A percentile compares a stretch with the other conserved stretches of the same genome.
phyloP scores from a whole-genome alignment of 1,140 invertebrate species.

The Anoplophora glabripennis region DNA sequence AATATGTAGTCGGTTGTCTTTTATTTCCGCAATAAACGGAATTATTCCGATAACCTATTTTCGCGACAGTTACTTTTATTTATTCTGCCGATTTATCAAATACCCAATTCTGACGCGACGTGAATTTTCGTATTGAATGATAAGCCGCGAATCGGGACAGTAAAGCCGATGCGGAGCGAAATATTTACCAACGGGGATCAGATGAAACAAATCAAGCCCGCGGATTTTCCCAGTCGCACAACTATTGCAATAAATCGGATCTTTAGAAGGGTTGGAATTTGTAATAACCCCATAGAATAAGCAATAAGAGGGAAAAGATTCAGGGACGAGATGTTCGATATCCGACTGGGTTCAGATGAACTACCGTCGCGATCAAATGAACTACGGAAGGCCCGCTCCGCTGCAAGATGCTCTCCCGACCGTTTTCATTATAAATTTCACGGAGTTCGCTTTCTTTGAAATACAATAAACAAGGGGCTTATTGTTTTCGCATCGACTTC shows the following conservation, averaged over 20 bases:
- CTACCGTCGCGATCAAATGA: constrained; percentile 21
- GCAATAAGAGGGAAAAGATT: constrained; percentile 32
- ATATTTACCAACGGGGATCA: constrained; percentile 17
- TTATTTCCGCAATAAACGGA: too few species aligned
- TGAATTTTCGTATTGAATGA: constrained; percentile 1
- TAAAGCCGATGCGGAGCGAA: neutral
- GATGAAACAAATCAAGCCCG: constrained; percentile 28
- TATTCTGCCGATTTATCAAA: too few species aligned
- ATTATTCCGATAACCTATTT: too few species aligned
- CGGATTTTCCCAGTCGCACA: constrained; percentile 27
- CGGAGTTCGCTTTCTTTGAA: too few species aligned
- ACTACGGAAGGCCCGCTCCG: neutral
- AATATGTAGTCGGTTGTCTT: too few species aligned
- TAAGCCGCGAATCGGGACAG: neutral
- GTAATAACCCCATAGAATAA: constrained; percentile 35
- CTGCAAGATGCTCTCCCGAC: too few species aligned
- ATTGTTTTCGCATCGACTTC: too few species aligned
- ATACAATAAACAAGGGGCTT: too few species aligned
- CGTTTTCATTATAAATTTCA: too few species aligned
- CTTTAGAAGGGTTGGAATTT: constrained; percentile 33
- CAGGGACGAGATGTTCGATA: constrained; percentile 16
- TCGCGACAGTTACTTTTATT: too few species aligned
- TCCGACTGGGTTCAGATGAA: constrained; percentile 18
- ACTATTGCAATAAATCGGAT: constrained; percentile 36
- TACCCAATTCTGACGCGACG: neutral